phyloP scores from a whole-genome alignment of 2,888 invertebrate genomes.

The Agrilus mali region DNA sequence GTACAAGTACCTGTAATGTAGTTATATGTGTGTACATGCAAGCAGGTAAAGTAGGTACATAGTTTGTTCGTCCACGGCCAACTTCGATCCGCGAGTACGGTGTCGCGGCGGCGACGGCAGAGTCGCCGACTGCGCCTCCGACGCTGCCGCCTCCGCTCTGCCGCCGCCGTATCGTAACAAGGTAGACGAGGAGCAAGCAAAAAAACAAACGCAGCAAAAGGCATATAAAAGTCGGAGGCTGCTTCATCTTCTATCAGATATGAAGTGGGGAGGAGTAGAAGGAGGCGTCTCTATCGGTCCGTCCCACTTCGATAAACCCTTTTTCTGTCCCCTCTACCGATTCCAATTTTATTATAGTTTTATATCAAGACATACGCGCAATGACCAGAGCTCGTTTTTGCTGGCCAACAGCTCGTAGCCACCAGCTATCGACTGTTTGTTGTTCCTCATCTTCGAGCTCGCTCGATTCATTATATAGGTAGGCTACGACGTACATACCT shows the following conservation, averaged over 20 bases:
- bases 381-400: slow-evolving; percentile 16
- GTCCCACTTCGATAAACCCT: slow-evolving; percentile 29
- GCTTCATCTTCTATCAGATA: slow-evolving; percentile 17
- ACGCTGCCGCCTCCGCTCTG: not conserved
- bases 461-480: too few relatives aligned
- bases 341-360: slow-evolving; percentile 32
- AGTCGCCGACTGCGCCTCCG: not conserved
- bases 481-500: too few relatives aligned
- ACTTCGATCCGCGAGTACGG: too few relatives aligned
- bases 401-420: not conserved
- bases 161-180: slow-evolving; percentile 5
- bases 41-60: slow-evolving; percentile 2
- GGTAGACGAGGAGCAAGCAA: slow-evolving; percentile 4
- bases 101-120: not conserved
- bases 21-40: slow-evolving; percentile 3
- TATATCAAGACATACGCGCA: slow-evolving; percentile 20
- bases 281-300: slow-evolving; percentile 29
- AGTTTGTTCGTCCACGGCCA: not conserved
- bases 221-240: slow-evolving; percentile 23
- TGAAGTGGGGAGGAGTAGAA: slow-evolving; percentile 25
- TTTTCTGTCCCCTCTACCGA: slow-evolving; percentile 17
- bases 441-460: not conserved
- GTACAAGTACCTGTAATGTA: slow-evolving; percentile 2
- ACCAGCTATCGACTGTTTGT: not conserved
- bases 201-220: slow-evolving; percentile 9